These are phyloP conservation scores for Muscina levida DNA, from an alignment of 2,888 invertebrate species.

Conservation along the genomic window DNA sequence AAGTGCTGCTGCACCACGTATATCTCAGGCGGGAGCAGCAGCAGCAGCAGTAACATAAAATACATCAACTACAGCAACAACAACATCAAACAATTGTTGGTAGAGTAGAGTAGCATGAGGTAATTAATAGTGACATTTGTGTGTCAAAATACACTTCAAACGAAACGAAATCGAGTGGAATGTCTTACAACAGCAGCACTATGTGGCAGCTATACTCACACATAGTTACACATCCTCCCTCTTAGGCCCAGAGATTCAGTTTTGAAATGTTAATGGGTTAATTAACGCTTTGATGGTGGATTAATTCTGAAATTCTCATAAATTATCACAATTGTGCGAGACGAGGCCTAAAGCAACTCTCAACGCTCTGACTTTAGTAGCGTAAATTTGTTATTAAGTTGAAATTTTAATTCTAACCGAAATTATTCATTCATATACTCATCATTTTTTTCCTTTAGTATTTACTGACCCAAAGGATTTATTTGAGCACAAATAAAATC, in stretches of 20 bases:
- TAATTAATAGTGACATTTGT: slow-evolving; percentile 65
- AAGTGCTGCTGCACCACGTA: neutral
- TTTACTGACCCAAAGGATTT: neutral
- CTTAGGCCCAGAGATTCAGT: neutral
- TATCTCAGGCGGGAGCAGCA: neutral
- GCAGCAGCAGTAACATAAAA: slow-evolving; percentile 13
- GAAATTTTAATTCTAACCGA: neutral
- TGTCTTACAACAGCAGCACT: neutral
- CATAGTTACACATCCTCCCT: neutral
- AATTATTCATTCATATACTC: slow-evolving; percentile 20
- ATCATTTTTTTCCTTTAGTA: neutral
- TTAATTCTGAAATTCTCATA: neutral
- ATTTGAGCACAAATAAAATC: neutral
- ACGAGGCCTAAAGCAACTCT: no score
- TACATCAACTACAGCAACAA: neutral
- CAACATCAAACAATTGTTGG: slow-evolving; percentile 17
- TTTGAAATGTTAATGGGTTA: slow-evolving; percentile 53
- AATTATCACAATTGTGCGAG: no score
- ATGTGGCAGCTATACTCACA: neutral
- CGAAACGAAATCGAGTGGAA: slow-evolving; percentile 19
- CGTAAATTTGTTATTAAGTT: neutral
- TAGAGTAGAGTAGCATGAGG: slow-evolving; percentile 42
- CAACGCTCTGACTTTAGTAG: neutral
- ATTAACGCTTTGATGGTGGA: slow-evolving; percentile 31
- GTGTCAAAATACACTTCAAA: slow-evolving; percentile 60